Evolutionary conservation across 2,888 invertebrate species (phyloP).

Genomic region (Operophtera brumata): DNA sequence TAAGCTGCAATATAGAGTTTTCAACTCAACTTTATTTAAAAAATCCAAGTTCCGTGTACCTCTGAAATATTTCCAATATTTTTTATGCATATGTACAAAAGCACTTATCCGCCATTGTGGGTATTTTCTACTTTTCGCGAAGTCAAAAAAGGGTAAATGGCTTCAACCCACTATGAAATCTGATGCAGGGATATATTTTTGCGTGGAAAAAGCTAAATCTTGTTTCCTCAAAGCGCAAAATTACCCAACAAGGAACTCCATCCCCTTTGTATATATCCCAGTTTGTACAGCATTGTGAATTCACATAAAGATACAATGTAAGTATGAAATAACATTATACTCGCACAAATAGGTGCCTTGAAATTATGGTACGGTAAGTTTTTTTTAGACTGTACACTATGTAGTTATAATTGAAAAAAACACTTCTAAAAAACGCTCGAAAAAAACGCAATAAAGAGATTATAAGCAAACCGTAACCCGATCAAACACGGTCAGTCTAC

Average conservation of each 20-base stretch:
- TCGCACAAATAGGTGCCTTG: background rate
- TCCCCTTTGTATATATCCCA: constrained; percentile 11
- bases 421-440: no score
- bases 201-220: constrained; percentile 31
- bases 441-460: no score
- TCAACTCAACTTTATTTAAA: no score
- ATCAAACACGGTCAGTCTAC: no score
- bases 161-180: constrained; percentile 34
- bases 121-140: constrained; percentile 31
- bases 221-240: constrained; percentile 30
- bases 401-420: no score
- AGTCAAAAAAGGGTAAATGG: constrained; percentile 35
- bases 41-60: no score
- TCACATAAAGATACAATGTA: background rate
- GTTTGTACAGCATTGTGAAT: no score
- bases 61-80: background rate
- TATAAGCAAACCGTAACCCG: no score
- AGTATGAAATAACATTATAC: background rate
- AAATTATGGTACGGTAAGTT: background rate
- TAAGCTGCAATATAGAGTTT: no score
- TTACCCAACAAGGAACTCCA: constrained; percentile 24
- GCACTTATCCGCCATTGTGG: constrained; percentile 24
- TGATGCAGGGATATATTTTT: constrained; percentile 34
- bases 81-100: constrained; percentile 15
- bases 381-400: no score